Conservation (phyloP, 2,113 vertebrate species). For the Oncorhynchus masou region DNA sequence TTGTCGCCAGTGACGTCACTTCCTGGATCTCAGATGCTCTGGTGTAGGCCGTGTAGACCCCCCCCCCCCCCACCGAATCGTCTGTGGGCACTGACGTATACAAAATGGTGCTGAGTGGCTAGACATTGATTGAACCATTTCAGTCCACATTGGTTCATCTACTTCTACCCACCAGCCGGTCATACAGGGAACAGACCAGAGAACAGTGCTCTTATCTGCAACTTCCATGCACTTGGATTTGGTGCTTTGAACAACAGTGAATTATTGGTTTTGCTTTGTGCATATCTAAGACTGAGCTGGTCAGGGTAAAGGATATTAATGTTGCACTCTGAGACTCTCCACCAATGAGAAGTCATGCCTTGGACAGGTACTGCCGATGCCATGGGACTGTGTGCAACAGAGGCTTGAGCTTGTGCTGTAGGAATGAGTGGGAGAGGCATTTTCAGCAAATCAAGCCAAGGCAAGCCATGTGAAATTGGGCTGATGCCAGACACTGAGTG, state of each 20-base stretch:
- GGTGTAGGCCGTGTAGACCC: neutral
- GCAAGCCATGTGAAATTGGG: neutral
- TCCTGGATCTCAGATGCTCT: slow-evolving; percentile 24
- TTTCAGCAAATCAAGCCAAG: neutral
- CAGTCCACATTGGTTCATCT: slow-evolving; percentile 2
- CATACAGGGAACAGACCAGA: slow-evolving; percentile 10
- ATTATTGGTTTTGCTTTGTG: slow-evolving; percentile 13
- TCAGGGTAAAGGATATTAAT: slow-evolving; percentile 3
- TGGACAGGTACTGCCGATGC: neutral
- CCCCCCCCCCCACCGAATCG: neutral
- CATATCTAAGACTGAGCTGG: slow-evolving; percentile 13
- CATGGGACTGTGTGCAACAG: neutral
- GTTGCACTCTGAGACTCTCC: neutral
- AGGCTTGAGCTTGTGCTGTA: neutral
- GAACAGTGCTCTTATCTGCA: slow-evolving; percentile 25
- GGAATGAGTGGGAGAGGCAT: neutral
- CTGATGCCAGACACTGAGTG: neutral
- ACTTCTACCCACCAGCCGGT: slow-evolving; percentile 9
- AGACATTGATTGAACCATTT: too few species aligned
- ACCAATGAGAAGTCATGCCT: neutral
- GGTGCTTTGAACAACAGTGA: neutral
- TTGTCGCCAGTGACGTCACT: slow-evolving; percentile 30
- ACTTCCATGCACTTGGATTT: slow-evolving; percentile 10
- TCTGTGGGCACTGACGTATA: slow-evolving; percentile 29
- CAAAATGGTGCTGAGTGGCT: slow-evolving; percentile 32